Percentiles rank a stretch among this genome's conserved stretches.
These are phyloP conservation scores for Drosophila siamana DNA, from an alignment of 2,888 invertebrate species.

Conservation along the genomic window DNA sequence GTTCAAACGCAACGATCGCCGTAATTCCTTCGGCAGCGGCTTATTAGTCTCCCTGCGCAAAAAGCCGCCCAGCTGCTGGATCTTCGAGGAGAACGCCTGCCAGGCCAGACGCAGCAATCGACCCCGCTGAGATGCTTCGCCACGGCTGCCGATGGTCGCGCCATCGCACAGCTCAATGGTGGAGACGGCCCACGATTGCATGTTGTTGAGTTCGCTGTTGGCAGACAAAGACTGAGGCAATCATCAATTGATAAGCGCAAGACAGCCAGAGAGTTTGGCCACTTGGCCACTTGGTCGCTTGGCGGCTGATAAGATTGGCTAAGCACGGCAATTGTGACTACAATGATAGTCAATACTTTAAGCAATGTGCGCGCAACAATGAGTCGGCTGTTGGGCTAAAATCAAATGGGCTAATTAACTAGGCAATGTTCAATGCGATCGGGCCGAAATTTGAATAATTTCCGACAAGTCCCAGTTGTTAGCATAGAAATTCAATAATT, in stretches of 20 bases:
- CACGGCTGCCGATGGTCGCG: conserved; percentile 7
- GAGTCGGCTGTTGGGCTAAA: conserved; percentile 30
- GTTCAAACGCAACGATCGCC: conserved; percentile 77
- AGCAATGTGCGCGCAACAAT: conserved; percentile 5
- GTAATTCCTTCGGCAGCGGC: conserved; percentile 78
- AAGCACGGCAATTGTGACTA: conserved; percentile 6
- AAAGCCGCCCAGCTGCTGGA: conserved; percentile 64
- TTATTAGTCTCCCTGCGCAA: conserved; percentile 71
- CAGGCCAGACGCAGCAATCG: conserved; percentile 68
- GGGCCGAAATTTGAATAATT: conserved; percentile 17
- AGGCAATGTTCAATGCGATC: conserved; percentile 37
- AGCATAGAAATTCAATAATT: conserved; percentile 36
- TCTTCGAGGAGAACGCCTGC: conserved; percentile 72
- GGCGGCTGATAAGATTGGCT: conserved; percentile 50
- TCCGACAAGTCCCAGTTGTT: conserved; percentile 1
- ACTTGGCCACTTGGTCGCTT: not conserved
- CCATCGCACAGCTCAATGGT: conserved; percentile 50
- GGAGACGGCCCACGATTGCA: conserved; percentile 70
- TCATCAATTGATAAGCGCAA: conserved; percentile 21
- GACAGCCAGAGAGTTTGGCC: conserved; percentile 8
- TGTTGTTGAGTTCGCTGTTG: conserved; percentile 47
- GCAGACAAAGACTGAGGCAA: conserved; percentile 57
- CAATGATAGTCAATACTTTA: conserved; percentile 11
- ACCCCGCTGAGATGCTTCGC: conserved; percentile 24
- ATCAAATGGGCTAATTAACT: conserved; percentile 39